Base-by-base conservation (phyloP, 1,140 invertebrate genomes). In the Ptiloglossa arizonensis region DNA sequence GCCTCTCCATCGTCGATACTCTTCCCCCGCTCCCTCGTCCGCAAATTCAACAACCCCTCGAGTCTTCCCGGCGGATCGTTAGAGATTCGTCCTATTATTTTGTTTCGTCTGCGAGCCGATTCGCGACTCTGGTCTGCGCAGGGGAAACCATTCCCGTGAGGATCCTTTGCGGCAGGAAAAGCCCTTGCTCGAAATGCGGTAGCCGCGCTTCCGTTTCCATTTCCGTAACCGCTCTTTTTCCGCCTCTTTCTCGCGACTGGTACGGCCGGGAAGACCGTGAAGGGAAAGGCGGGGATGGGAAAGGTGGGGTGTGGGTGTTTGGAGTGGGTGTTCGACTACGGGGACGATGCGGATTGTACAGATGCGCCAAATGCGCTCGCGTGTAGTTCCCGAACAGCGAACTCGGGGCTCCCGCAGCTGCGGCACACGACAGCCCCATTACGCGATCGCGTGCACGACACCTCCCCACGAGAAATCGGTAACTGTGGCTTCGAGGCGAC, bases 381-480 rank as follows among this genome's bases (percentile, higher is more conserved):
- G 60, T 56, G 62, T 66, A 75, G 72, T 75, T 75, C 64, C 48
- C 72, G 15, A 75, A 57, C 50, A 56, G 24, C 38, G 27, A 5
- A 35, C 17, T 9, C 38, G 8, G 15, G 11, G 22, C 17, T 13
- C 22, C 22, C 38, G 72, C 72, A 75, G 72, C 64, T 69, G 73
- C 22, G 73, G 52, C 54, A 24, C 54, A 76, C 73, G 73, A 76
- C 63, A 76, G 52, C 64, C 52, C 72, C 63, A 75, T 75, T 75
- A 68, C 52, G 35, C 35, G 72, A 68, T 57, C 73, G 63, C 64
- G 38, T 44, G 63, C 64, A 32, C 64, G 52, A 44, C 60, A 66
- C 54, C n/a, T 24, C 17, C 2, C 22, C 62, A 11, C 17, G 27
- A n/a, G 64, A 15, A 48, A 67, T 35, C 62, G 62, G 72, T 67